Base-by-base conservation (phyloP, 2,888 invertebrate species). In the Eilema griseolum region DNA sequence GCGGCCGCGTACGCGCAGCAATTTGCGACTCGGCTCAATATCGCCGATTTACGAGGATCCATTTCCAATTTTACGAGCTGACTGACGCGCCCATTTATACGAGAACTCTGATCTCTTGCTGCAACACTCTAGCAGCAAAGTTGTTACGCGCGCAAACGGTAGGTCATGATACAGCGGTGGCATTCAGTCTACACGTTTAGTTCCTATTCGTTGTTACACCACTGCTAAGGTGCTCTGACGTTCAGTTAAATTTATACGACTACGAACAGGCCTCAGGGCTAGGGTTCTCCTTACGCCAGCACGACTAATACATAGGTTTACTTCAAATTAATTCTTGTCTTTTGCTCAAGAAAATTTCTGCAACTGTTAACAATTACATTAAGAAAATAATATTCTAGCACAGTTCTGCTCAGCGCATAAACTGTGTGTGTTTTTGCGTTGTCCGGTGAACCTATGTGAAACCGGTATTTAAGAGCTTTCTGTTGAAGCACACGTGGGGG, bases 11-110 rank as follows among this genome's bases (percentile, higher is more conserved):
- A 87, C 90, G 88, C 89, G 86, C 86, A 84, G 89, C 90, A 89
- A 92, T 92, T 91, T 91, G 92, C 88, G 86, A 89, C 87, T 89
- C 84, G 82, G 79, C 86, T 91, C 89, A 90, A 89, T 92, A 90
- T 89, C 84, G 83, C 81, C 88, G 90, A 92, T 93, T 93, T 92
- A 92, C 90, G 92, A 92, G 89, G 87, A 92, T 89, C 88, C 89
- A 90, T 92, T 92, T 92, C 86, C 87, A 88, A 92, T 90, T 93
- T 93, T 93, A 93, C 86, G 92, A 92, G 86, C 89, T 83, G 83
- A 84, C 86, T 90, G 88, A 91, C 86, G 85, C 84, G 88, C 70
- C 90, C 90, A 91, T 85, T 86, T 86, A 84, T 83, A 79, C 74
- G 74, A 85, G 90, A 88, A 77, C 91, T 86, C 85, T 80, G 83